Percentiles rank a stretch among this genome's conserved stretches.
phyloP scores from a whole-genome alignment of 1,140 invertebrate genomes.

The Solen grandis region DNA sequence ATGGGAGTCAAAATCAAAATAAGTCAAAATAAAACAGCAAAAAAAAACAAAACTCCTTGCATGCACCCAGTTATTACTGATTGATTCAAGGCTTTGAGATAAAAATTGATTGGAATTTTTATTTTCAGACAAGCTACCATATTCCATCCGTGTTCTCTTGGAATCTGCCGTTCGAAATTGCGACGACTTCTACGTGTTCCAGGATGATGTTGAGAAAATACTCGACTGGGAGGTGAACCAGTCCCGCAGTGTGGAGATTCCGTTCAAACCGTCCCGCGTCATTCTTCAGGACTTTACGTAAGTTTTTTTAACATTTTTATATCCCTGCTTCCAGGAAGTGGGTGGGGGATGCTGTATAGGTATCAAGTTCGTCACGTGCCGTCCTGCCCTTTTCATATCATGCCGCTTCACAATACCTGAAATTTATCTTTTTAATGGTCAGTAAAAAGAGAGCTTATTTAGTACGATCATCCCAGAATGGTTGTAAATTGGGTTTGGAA shows the following conservation, averaged over 20 bases:
- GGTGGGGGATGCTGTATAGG: no score
- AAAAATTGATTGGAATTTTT: not conserved
- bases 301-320: slow-evolving; percentile 50
- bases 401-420: no score
- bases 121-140: slow-evolving; percentile 88
- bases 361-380: no score
- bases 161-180: slow-evolving; percentile 98
- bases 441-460: no score
- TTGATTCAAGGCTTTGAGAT: slow-evolving; percentile 9
- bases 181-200: slow-evolving; percentile 93
- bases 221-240: slow-evolving; percentile 94
- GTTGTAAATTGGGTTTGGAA: no score
- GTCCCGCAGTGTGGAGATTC: slow-evolving; percentile 92
- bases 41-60: not conserved
- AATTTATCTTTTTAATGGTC: no score
- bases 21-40: not conserved
- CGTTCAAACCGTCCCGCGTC: slow-evolving; percentile 97
- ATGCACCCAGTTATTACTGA: not conserved
- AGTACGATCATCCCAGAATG: no score
- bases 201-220: slow-evolving; percentile 94
- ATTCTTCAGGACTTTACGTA: slow-evolving; percentile 92
- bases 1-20: not conserved
- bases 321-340: no score
- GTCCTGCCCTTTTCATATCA: no score
- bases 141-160: slow-evolving; percentile 94